These are phyloP conservation scores for Hydrophis major DNA, from an alignment of 2,797 vertebrate genomes.

Conservation along the genomic window DNA sequence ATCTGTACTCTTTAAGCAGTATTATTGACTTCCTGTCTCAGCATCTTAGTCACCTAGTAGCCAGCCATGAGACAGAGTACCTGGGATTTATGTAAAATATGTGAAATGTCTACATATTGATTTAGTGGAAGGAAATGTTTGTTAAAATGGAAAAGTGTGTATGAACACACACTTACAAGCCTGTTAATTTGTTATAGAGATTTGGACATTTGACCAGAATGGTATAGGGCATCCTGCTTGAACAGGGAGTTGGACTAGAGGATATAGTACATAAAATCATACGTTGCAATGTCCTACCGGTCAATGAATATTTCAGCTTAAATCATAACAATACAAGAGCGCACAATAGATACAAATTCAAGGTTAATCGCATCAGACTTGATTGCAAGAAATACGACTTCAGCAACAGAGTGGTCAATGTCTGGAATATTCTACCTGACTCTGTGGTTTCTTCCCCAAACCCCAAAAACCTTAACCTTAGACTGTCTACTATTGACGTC, in stretches of 20 bases:
- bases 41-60: neutral
- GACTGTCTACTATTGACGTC: too few species aligned
- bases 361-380: too few species aligned
- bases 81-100: fast-evolving
- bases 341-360: too few species aligned
- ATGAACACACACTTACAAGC: neutral
- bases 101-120: neutral
- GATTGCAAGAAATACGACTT: too few species aligned
- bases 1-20: fast-evolving
- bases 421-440: too few species aligned
- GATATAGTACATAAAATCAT: too few species aligned
- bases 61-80: fast-evolving
- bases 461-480: too few species aligned
- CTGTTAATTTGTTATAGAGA: fast-evolving
- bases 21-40: neutral
- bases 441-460: too few species aligned
- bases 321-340: too few species aligned
- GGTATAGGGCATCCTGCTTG: neutral
- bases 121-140: neutral
- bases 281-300: too few species aligned
- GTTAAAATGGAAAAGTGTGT: neutral
- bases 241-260: neutral
- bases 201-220: neutral
- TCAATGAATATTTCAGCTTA: too few species aligned
- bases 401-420: too few species aligned